Evolutionary conservation across 2,888 invertebrate species (phyloP), one percentile per base, ranked within the genome.

Genomic region (Meteorus cinctellus): DNA sequence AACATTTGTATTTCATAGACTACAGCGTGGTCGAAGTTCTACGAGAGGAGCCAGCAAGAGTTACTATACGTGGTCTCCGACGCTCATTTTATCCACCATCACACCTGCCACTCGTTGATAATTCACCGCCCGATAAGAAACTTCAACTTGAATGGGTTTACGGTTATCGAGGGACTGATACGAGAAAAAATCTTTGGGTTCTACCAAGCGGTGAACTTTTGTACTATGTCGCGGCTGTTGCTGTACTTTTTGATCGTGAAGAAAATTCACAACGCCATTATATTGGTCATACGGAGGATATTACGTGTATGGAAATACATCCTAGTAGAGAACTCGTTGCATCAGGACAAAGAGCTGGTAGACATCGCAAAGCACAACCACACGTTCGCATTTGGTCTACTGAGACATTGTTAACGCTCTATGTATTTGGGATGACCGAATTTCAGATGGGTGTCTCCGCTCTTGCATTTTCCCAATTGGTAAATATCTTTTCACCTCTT

Each of bases 101-200:
- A 67, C 96, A 96, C 85, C 95, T 96, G 88, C 94, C 96, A 2
- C 95, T 96, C 10, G 93, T 95, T 63, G 96, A 96, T 88, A 96
- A 96, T 88, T 91, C 95, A 5, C 96, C 96, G 0, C 98, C 98
- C 0, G 95, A 96, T 66, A 96, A 97, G 90, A 95, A 96, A 86
- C 91, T 98, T 80, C 94, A 95, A 79, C 92, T 98, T 0, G 97
- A 97, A 86, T 98, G 98, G 98, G 97, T 97, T 95, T 98, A 97
- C 86, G 98, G 98, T 0, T 98, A 98, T 90, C 94, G 98, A 77
- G 98, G 98, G 0, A 94, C 95, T 12, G 98, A 98, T 90, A 94
- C 96, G 5, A 93, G 96, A 14, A 93, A 94, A 82, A 98, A 98
- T 90, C 91, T 98, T 45, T 97, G 97, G 95, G 96, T 96, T 34